These are phyloP conservation scores for Egretta garzetta DNA, from an alignment of 2,113 vertebrate genomes.

Conservation along the genomic window DNA sequence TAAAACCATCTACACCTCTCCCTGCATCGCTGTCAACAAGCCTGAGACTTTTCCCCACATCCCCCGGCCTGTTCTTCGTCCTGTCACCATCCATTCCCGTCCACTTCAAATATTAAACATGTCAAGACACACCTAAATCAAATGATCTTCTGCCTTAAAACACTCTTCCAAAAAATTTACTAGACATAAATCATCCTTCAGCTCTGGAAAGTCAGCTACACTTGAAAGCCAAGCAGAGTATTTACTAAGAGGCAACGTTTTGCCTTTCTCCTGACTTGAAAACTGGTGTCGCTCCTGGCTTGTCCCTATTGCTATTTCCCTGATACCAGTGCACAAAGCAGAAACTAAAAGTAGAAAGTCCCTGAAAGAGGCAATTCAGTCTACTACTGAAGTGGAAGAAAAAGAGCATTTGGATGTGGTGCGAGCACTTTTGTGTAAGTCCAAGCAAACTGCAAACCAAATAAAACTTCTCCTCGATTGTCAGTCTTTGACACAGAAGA, in stretches of 20 bases:
- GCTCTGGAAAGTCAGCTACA: not conserved
- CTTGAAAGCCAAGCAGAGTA: not conserved
- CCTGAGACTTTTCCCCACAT: not conserved
- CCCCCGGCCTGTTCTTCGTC: not conserved
- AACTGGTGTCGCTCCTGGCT: not conserved
- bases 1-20: not conserved
- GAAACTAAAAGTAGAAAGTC: not conserved
- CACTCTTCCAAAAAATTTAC: not conserved
- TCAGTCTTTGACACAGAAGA: not conserved
- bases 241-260: not conserved
- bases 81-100: not conserved
- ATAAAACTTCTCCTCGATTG: not conserved
- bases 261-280: not conserved
- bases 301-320: not conserved
- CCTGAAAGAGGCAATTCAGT: not conserved
- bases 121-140: not conserved
- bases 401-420: not conserved
- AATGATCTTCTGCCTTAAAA: not conserved
- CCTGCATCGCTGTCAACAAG: not conserved
- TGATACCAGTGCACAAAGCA: not conserved
- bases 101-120: slow-evolving; percentile 41
- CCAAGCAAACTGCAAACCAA: not conserved
- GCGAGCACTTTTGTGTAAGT: not conserved
- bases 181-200: not conserved
- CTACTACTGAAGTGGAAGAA: not conserved